Evolutionary conservation across 2,113 vertebrate genomes (phyloP), one percentile per base, ranked within the genome.

Genomic region (Tragelaphus strepsiceros): DNA sequence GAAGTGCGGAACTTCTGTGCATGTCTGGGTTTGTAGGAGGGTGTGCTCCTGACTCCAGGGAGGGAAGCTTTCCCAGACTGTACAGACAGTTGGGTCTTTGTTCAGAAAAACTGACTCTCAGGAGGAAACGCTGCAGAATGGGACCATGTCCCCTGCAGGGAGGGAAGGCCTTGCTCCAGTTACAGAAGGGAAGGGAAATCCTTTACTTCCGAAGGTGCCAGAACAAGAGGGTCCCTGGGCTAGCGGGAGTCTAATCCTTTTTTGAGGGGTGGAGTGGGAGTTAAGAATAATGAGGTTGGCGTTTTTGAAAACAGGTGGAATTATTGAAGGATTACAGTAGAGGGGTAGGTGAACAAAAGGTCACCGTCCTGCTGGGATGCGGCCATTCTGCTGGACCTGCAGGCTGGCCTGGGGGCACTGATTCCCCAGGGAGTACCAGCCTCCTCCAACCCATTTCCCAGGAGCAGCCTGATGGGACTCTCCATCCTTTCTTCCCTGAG

Each of bases 31-130:
- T 98, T 98, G 98, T 92, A 97, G 97, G 89, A 98, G 94, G 96
- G 90, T 96, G 96, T 46, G 96, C 95, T 93, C 61, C 84, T 85
- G 91, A 96, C 98, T 94, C 96, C 88, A 93, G 97, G 2, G 49
- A 96, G 83, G 30, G 78, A 97, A 74, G 89, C 24, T 97, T 98
- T 98, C 96, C 98, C 98, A 94, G 96, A 74, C 97, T 94, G 95
- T 9, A 28, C 95, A 97, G 98, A 99, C 98, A 99, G 97, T 98
- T 83, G 90, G 89, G 94, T 94, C 96, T 98, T 98, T 99, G 98
- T 98, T 99, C 88, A 89, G 94, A 88, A 96, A 97, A 94, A 77
- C 80, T 67, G 80, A 96, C 51, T 97, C 74, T 95, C 56, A 54
- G 71, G 58, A 98, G 96, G 88, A 98, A 82, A 35, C 53, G 95